Evolutionary conservation across 2,113 vertebrate species (phyloP), one percentile per base, ranked within the genome.

Genomic region (Eidolon helvum): DNA sequence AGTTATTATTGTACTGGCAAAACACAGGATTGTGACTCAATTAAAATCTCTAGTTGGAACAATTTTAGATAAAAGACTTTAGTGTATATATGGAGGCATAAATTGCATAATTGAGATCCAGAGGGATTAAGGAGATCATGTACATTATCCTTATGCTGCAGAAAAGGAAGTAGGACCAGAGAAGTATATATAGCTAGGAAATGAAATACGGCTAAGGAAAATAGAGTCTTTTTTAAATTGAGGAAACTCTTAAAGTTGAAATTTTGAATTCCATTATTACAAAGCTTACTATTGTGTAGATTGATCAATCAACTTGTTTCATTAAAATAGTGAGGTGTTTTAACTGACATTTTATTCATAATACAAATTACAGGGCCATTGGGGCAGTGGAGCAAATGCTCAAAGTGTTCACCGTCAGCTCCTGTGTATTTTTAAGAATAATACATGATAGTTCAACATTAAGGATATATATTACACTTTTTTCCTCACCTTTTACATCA

Each of bases 331-430:
- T n/a, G 7, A n/a, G 15, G n/a, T 8, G 24, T 33, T 92, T 85
- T 55, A 94, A 80, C 59, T 21, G 6, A 71, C 43, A 30, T n/a
- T 96, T 96, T 89, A 77, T 53, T 90, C n/a, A 55, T 94, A 87
- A 68, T 57, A 12, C 3, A 61, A 33, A 74, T 57, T 88, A 84
- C 7, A 30, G 16, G 43, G 35, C 50, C 10, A 69, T 2, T 71
- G 55, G 57, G 8, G 4, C 30, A 90, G 5, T 89, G 38, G 55
- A 82, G 2, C 38, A 72, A 95, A 91, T 89, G n/a, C 26, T 88
- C 19, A 57, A 72, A 82, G 88, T 82, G 59, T n/a, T 57, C 38
- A 66, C 71, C 48, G 55, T 77, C 38, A 79, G 10, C 35, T 86
- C 3, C 21, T 57, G 2, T 50, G 26, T 59, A 53, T 78, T 71